These are phyloP conservation scores for Planococcus citri DNA, from an alignment of 1,140 invertebrate species.

Conservation along the genomic window DNA sequence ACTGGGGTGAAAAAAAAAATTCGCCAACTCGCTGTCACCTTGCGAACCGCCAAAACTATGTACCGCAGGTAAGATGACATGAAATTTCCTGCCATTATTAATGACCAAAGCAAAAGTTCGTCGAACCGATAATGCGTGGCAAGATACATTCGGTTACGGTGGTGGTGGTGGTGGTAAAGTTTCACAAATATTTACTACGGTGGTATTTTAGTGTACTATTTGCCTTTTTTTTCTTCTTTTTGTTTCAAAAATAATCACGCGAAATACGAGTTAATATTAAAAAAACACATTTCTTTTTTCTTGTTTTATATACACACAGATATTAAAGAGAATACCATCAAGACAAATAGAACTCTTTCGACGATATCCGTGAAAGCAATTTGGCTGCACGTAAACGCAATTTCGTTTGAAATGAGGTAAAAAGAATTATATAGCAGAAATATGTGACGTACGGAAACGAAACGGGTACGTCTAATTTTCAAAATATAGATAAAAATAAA, in stretches of 20 bases:
- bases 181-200: too few species aligned
- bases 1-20: too few species aligned
- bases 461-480: neutral
- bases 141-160: too few species aligned
- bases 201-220: too few species aligned
- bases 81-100: too few species aligned
- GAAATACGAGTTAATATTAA: neutral
- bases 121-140: too few species aligned
- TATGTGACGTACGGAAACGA: constrained; percentile 2
- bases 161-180: too few species aligned
- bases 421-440: neutral
- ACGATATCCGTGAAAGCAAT: neutral
- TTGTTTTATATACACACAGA: neutral
- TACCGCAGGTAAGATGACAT: too few species aligned
- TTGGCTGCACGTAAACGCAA: constrained; percentile 5
- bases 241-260: neutral
- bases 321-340: constrained; percentile 3
- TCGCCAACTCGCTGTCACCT: too few species aligned
- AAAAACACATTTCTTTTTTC: neutral
- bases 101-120: too few species aligned
- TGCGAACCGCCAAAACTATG: too few species aligned
- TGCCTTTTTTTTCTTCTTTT: too few species aligned
- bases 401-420: neutral
- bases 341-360: neutral
- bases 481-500: constrained; percentile 1